phyloP scores from a whole-genome alignment of 2,797 vertebrate species.

The Petrocephalus schoutedeni region DNA sequence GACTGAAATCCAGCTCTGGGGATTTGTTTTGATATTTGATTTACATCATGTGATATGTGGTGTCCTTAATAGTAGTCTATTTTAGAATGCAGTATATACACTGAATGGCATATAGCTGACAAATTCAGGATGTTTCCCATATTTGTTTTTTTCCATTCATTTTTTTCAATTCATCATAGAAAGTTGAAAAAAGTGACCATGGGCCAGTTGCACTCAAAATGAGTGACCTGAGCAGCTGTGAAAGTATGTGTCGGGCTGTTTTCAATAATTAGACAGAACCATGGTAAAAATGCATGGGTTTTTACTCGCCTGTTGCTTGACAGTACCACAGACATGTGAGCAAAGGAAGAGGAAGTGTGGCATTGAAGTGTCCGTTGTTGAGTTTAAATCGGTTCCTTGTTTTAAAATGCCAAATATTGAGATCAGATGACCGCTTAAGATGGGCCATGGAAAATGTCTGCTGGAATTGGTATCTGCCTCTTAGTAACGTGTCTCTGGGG shows the following conservation, averaged over 20 bases:
- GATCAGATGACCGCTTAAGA: neutral
- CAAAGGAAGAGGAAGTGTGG: neutral
- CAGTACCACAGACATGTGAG: too few species aligned
- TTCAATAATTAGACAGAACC: neutral
- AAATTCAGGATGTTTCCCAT: too few species aligned
- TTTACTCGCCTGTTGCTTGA: neutral
- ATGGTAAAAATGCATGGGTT: neutral
- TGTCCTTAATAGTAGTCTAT: neutral
- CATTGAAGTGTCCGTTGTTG: neutral
- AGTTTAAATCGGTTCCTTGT: slow-evolving; percentile 5
- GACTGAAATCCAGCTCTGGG: neutral
- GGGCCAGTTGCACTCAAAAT: neutral
- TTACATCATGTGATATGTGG: neutral
- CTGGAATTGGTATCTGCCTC: neutral
- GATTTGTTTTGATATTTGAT: neutral
- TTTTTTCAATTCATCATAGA: neutral
- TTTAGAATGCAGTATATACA: neutral
- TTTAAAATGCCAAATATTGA: neutral
- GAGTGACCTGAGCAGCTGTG: neutral
- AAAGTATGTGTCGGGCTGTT: neutral
- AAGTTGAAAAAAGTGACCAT: neutral
- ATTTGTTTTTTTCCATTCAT: too few species aligned
- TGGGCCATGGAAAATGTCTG: neutral
- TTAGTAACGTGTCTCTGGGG: neutral
- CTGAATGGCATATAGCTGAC: too few species aligned